Evolutionary conservation across 1,140 invertebrate genomes (phyloP).

Genomic region (Musca vetustissima): DNA sequence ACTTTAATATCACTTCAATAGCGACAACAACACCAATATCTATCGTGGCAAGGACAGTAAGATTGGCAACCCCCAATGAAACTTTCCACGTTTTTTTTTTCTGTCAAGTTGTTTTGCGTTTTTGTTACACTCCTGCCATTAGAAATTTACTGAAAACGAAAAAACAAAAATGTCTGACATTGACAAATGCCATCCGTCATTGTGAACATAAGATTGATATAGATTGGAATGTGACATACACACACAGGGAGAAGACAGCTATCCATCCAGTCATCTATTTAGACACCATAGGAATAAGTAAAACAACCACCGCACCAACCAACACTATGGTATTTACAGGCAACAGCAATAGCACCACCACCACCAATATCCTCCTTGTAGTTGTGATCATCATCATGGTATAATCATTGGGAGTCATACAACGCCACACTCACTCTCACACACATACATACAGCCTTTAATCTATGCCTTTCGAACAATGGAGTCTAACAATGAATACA

Average conservation of each 20-base stretch:
- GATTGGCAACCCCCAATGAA: neutral
- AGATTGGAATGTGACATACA: constrained; percentile 57
- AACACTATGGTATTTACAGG: constrained; percentile 5
- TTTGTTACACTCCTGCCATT: constrained; percentile 38
- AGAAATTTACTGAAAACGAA: constrained; percentile 46
- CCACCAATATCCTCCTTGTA: constrained; percentile 9
- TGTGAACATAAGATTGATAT: constrained; percentile 57
- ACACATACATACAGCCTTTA: too few relatives aligned
- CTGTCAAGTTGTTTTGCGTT: neutral
- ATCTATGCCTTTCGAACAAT: neutral
- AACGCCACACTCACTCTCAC: neutral
- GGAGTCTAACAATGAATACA: neutral
- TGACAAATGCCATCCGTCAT: constrained; percentile 57
- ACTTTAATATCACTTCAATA: constrained; percentile 17
- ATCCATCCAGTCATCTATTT: constrained; percentile 31
- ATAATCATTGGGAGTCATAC: constrained; percentile 23
- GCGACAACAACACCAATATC: neutral
- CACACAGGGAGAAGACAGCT: constrained; percentile 52
- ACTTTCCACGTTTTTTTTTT: neutral
- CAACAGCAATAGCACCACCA: constrained; percentile 3
- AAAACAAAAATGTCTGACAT: constrained; percentile 57
- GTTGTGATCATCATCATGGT: constrained; percentile 14
- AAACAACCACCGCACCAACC: neutral
- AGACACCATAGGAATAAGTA: constrained; percentile 26
- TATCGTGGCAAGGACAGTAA: neutral